These are phyloP conservation scores for Drosophila nigrodunni DNA, from an alignment of 1,140 invertebrate species.

Conservation along the genomic window DNA sequence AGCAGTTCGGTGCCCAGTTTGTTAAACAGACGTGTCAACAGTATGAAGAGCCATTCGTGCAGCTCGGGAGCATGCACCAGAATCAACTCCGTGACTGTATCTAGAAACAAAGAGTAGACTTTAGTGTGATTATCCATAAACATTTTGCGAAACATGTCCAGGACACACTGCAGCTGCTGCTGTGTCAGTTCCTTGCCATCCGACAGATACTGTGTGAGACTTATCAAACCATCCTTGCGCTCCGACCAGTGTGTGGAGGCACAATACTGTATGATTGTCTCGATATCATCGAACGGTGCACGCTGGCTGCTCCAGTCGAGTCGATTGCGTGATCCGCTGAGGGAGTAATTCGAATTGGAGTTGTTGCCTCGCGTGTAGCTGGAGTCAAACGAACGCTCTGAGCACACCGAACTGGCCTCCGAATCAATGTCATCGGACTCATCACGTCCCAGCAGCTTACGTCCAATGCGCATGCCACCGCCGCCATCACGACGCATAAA, in stretches of 20 bases:
- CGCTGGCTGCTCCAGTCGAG: slow-evolving; percentile 86
- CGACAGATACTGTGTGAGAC: slow-evolving; percentile 87
- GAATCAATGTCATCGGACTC: slow-evolving; percentile 95
- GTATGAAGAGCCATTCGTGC: slow-evolving; percentile 95
- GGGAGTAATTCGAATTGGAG: slow-evolving; percentile 87
- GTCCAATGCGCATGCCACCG: slow-evolving; percentile 70
- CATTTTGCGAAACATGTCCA: slow-evolving; percentile 96
- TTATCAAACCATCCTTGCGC: slow-evolving; percentile 95
- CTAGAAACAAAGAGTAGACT: slow-evolving; percentile 96
- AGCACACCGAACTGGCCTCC: slow-evolving; percentile 97
- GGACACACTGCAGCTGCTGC: slow-evolving; percentile 79
- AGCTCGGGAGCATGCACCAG: slow-evolving; percentile 93
- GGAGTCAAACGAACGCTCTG: slow-evolving; percentile 95
- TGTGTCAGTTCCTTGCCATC: slow-evolving; percentile 79
- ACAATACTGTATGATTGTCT: slow-evolving; percentile 94
- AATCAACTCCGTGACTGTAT: slow-evolving; percentile 95
- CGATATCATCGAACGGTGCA: slow-evolving; percentile 90
- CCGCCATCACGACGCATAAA: slow-evolving; percentile 68
- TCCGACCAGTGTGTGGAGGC: slow-evolving; percentile 96
- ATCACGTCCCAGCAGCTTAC: slow-evolving; percentile 86
- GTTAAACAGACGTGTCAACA: slow-evolving; percentile 91
- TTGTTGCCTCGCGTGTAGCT: slow-evolving; percentile 85
- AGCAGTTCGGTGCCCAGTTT: slow-evolving; percentile 96
- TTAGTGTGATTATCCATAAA: slow-evolving; percentile 99
- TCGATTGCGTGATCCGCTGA: slow-evolving; percentile 92